phyloP scores from a whole-genome alignment of 2,797 vertebrate genomes.

The Lithobates pipiens region DNA sequence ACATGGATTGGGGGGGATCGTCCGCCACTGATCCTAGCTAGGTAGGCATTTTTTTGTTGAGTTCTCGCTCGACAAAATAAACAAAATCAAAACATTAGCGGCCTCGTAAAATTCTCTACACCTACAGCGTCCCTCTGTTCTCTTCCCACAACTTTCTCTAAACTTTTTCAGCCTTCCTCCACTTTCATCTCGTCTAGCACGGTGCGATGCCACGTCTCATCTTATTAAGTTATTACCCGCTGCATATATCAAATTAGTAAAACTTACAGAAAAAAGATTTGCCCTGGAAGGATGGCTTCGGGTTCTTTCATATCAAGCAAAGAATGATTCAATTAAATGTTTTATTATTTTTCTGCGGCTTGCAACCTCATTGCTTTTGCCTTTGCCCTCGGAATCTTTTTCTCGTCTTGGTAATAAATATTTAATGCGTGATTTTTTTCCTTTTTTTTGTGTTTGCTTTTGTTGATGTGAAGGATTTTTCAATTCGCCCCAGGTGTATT shows the following conservation, averaged over 20 bases:
- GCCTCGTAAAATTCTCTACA: too few species aligned
- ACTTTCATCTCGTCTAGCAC: not conserved
- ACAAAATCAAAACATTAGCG: too few species aligned
- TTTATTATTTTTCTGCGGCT: slow-evolving; percentile 24
- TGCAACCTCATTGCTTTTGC: slow-evolving; percentile 29
- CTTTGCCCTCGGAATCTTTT: slow-evolving; percentile 6
- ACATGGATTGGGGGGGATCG: too few species aligned
- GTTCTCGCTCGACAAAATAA: too few species aligned
- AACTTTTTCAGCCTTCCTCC: not conserved
- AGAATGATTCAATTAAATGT: slow-evolving; percentile 39
- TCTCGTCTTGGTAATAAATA: slow-evolving; percentile 9
- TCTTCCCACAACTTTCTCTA: not conserved
- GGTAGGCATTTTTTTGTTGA: too few species aligned
- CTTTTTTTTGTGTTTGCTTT: not conserved
- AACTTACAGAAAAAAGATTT: not conserved
- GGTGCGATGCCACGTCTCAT: not conserved
- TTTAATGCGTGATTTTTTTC: slow-evolving; percentile 18
- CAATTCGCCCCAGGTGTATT: slow-evolving; percentile 11
- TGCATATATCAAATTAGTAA: not conserved
- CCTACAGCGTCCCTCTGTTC: not conserved
- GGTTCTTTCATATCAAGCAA: not conserved
- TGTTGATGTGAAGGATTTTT: slow-evolving; percentile 28
- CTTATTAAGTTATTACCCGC: slow-evolving; percentile 4
- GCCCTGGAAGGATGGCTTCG: too few species aligned
- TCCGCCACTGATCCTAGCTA: too few species aligned